These are phyloP conservation scores for Triplophysa dalaica DNA, from an alignment of 2,113 vertebrate genomes.

Conservation along the genomic window DNA sequence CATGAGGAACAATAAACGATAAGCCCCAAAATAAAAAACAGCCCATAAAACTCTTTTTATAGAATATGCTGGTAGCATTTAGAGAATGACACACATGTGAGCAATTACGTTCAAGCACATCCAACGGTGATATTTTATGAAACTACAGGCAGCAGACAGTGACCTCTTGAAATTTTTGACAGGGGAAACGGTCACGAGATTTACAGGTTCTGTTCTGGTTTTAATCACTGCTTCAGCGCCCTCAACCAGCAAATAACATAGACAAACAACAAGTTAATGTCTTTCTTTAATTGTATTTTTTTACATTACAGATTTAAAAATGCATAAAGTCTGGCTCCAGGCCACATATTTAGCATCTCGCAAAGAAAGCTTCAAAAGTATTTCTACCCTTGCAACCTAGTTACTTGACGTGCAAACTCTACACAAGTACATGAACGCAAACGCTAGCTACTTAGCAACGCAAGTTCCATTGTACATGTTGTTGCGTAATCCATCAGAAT, in stretches of 20 bases:
- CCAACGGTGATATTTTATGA: not conserved
- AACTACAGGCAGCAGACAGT: not conserved
- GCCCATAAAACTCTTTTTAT: constrained; percentile 1
- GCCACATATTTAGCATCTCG: not conserved
- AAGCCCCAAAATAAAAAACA: not conserved
- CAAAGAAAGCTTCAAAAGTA: not conserved
- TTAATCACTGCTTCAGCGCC: not conserved
- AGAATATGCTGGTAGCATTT: not conserved
- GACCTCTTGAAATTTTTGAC: constrained; percentile 6
- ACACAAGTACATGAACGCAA: too few species aligned
- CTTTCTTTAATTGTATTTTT: constrained; percentile 6
- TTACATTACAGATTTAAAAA: constrained; percentile 16
- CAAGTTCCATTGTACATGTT: not conserved
- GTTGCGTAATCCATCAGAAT: too few species aligned
- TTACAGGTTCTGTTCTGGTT: constrained; percentile 13
- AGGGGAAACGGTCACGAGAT: not conserved
- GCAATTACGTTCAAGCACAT: not conserved
- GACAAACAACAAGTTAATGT: not conserved
- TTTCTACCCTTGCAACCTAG: not conserved
- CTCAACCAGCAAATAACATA: not conserved
- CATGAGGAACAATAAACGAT: not conserved
- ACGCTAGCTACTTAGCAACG: not conserved
- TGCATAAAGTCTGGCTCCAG: constrained; percentile 32
- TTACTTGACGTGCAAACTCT: too few species aligned
- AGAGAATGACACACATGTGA: constrained; percentile 14